Conservation (phyloP, 2,797 vertebrate species). For the Micropoecilia bifurca region DNA sequence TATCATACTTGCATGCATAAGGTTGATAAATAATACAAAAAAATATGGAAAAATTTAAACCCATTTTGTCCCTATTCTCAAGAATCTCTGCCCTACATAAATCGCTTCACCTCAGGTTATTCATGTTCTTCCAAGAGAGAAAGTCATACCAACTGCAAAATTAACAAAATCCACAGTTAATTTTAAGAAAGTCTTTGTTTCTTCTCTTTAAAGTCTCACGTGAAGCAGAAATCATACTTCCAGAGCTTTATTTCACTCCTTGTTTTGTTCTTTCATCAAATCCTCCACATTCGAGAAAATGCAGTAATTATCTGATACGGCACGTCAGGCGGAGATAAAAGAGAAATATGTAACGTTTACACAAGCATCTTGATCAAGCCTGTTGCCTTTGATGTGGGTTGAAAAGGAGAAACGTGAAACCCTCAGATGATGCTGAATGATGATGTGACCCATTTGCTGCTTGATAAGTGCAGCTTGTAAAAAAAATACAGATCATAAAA, state of each 20-base stretch:
- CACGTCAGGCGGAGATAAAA: constrained; percentile 58
- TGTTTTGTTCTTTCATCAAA: constrained; percentile 60
- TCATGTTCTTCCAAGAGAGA: background rate
- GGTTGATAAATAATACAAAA: too few species aligned
- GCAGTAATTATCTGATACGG: constrained; percentile 51
- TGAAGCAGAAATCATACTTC: constrained; percentile 2
- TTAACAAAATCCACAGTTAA: constrained; percentile 8
- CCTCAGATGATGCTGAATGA: constrained; percentile 51
- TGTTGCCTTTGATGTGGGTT: constrained; percentile 58
- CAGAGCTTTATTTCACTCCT: constrained; percentile 49
- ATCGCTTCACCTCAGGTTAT: background rate
- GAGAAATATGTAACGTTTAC: constrained; percentile 59
- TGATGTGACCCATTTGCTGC: constrained; percentile 62
- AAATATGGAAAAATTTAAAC: too few species aligned
- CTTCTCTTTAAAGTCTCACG: background rate
- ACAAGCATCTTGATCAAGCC: constrained; percentile 50
- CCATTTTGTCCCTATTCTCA: too few species aligned
- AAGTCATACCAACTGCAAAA: background rate
- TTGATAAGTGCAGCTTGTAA: constrained; percentile 51
- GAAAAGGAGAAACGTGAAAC: constrained; percentile 43
- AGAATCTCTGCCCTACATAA: background rate
- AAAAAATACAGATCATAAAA: constrained; percentile 46
- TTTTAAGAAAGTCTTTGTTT: background rate
- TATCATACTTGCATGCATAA: too few species aligned
- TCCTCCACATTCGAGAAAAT: constrained; percentile 31